Evolutionary conservation across 2,113 vertebrate species (phyloP).

Genomic region (Amblyopsis rosae): DNA sequence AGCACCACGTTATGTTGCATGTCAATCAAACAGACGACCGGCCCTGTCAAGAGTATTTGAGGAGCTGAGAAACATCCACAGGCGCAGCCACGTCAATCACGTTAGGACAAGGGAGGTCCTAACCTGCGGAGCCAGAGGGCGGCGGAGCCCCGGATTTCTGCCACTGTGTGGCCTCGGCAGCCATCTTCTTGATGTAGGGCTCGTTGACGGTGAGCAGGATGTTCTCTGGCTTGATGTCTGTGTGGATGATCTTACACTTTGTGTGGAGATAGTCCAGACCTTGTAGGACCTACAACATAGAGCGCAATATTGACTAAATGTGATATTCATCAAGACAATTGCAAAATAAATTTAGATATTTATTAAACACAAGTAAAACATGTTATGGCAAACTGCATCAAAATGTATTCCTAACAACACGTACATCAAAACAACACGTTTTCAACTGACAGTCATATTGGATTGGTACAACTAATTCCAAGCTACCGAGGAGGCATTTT

Average conservation of each 20-base stretch:
- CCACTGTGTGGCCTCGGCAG: conserved; percentile 95
- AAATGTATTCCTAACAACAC: no score
- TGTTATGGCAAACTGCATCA: no score
- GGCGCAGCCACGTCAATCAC: conserved; percentile 20
- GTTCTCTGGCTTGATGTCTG: conserved; percentile 98
- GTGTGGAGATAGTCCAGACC: conserved; percentile 95
- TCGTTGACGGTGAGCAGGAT: conserved; percentile 93
- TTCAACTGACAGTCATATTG: no score
- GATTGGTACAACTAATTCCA: no score
- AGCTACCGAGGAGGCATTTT: no score
- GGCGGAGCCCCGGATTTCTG: conserved; percentile 91
- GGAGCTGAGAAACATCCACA: neutral
- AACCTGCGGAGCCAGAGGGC: conserved; percentile 95
- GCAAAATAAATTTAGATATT: no score
- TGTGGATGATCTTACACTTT: conserved; percentile 97
- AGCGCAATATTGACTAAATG: neutral
- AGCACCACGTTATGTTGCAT: neutral
- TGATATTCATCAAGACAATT: no score
- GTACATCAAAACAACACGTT: no score
- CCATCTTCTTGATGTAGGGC: conserved; percentile 89
- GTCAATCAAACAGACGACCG: conserved; percentile 3
- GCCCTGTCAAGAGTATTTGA: conserved; percentile 6
- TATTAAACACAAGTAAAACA: no score
- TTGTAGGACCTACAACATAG: conserved; percentile 85
- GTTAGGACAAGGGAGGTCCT: conserved; percentile 17